Conservation (phyloP, 2,797 vertebrate species). For the Eremophila alpestris region DNA sequence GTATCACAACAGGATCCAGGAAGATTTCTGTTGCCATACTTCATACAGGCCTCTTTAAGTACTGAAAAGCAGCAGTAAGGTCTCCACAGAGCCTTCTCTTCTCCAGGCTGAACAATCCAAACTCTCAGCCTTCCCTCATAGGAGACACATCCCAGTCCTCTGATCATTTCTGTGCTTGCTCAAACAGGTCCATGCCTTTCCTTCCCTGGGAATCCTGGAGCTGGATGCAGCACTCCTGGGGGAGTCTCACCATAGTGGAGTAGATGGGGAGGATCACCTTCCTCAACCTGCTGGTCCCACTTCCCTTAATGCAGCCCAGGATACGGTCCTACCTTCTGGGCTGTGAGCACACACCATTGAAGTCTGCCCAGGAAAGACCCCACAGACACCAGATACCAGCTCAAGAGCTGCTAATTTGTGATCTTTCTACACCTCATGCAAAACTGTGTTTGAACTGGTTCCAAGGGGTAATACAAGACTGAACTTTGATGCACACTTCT, state of each 20-base stretch:
- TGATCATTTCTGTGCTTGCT: accelerated
- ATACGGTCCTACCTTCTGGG: accelerated
- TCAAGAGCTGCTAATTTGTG: neutral
- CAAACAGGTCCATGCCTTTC: accelerated
- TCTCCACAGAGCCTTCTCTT: neutral
- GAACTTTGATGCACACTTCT: accelerated
- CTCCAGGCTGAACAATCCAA: neutral
- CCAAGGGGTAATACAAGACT: neutral
- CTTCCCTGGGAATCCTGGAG: neutral
- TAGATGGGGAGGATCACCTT: neutral
- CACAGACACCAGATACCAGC: neutral
- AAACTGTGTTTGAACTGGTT: neutral
- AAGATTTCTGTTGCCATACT: neutral
- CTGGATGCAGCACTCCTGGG: neutral
- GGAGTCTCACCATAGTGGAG: neutral
- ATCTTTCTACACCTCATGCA: neutral
- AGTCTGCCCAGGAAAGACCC: neutral
- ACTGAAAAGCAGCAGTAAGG: neutral
- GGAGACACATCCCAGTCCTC: neutral
- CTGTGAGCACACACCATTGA: accelerated
- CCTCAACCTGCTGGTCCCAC: accelerated
- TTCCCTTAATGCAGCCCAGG: neutral
- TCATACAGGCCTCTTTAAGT: neutral
- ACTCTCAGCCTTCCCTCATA: neutral
- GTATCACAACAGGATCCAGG: accelerated